Evolutionary conservation across 2,888 invertebrate species (phyloP), one percentile per base, ranked within the genome.

Genomic region (Tholera decimalis): DNA sequence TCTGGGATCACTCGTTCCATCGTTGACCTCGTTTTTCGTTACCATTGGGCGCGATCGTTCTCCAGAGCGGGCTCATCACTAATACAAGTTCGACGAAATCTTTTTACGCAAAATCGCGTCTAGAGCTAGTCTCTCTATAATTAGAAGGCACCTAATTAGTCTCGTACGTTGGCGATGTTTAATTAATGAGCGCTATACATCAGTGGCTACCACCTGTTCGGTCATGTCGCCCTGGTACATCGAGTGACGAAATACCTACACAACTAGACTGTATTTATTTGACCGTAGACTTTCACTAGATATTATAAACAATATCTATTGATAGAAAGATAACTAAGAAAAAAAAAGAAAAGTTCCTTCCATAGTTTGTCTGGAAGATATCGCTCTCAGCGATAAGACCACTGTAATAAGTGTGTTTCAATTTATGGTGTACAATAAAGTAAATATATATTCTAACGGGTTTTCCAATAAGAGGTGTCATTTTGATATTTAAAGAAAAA

Each of bases 71-170:
- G n/a, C n/a, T n/a, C n/a, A n/a, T n/a, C n/a, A n/a, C n/a, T n/a
- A n/a, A n/a, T n/a, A n/a, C n/a, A n/a, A n/a, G n/a, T n/a, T n/a
- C n/a, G n/a, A n/a, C n/a, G n/a, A n/a, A n/a, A n/a, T n/a, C 7
- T 33, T 35, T 28, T 15, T 13, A 15, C 1, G 7, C 20, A 46
- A 50, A 33, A 1, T n/a, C 1, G 22, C 20, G 7, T 28, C 1
- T 26, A 20, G n/a, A 30, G 5, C 11, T 30, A 30, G 47, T 54
- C 3, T 26, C 18, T 11, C n/a, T 69, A 73, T 43, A 54, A 49
- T 54, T 69, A 69, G 73, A 18, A 39, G 35, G 6, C 20, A 37
- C 11, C 50, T 49, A 69, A 73, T 69, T 69, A 69, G 73, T 64
- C 41, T 35, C 11, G 5, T 30, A 30, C 8, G 47, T 15, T 22